Conservation (phyloP, 2,797 vertebrate species). For the Eidolon dupreanum region DNA sequence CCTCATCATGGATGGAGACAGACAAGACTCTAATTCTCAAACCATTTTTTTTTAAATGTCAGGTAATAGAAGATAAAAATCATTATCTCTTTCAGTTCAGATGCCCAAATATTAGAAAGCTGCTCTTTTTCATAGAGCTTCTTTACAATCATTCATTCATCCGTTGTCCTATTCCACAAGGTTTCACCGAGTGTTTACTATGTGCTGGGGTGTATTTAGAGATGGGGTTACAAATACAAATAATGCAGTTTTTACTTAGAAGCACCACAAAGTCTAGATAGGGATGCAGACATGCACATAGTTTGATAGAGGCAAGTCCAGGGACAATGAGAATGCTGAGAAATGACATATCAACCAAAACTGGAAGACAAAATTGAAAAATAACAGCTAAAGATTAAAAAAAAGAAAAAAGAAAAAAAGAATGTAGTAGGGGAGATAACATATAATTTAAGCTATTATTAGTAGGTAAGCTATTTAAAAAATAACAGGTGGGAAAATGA, state of each 20-base stretch:
- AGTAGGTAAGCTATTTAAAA: background rate
- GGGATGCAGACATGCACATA: background rate
- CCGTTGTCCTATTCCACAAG: background rate
- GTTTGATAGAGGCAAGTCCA: background rate
- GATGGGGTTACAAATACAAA: background rate
- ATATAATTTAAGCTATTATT: background rate
- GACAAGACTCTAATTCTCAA: background rate
- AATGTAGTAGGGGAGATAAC: background rate
- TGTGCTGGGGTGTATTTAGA: background rate
- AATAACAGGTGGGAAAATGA: background rate
- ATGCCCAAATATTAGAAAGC: background rate
- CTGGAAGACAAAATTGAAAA: background rate
- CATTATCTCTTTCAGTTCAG: background rate
- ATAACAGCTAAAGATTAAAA: background rate
- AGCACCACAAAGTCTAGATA: background rate
- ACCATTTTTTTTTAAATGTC: background rate
- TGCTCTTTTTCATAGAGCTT: background rate
- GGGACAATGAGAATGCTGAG: background rate
- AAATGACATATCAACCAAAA: background rate
- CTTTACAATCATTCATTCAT: background rate
- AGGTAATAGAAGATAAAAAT: background rate
- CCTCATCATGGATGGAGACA: background rate
- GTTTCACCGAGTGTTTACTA: background rate
- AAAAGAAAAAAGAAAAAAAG: background rate
- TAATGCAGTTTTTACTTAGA: background rate